Conservation (phyloP, 2,797 vertebrate species). For the Nyctibius grandis region DNA sequence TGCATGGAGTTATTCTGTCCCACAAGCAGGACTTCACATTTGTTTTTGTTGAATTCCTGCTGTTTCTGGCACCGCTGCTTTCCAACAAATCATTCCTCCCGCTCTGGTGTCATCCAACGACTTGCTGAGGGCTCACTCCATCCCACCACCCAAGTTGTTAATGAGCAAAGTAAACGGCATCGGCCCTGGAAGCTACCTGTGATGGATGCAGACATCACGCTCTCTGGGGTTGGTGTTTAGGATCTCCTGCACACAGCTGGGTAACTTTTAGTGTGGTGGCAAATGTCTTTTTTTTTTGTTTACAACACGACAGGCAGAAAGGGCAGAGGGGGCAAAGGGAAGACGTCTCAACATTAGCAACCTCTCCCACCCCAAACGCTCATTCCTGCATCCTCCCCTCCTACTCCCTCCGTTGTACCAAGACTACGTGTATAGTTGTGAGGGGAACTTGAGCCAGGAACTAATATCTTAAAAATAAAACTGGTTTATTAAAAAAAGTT, state of each 20-base stretch:
- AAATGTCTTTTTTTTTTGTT: neutral
- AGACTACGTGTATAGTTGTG: fast-evolving
- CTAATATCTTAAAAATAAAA: constrained; percentile 26
- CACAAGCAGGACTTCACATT: neutral
- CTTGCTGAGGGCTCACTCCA: neutral
- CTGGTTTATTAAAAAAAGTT: neutral
- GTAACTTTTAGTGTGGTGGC: neutral
- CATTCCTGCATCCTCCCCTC: neutral
- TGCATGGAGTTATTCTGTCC: neutral
- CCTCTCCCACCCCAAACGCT: neutral
- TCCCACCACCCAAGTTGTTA: neutral
- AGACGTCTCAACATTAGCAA: neutral
- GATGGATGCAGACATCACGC: neutral
- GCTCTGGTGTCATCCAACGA: neutral
- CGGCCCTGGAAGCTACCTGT: neutral
- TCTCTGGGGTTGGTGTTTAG: neutral
- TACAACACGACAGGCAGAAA: neutral
- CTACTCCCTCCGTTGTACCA: neutral
- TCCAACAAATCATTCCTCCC: neutral
- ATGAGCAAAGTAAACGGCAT: neutral
- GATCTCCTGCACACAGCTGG: neutral
- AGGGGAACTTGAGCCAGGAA: constrained; percentile 28
- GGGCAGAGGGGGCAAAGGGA: neutral
- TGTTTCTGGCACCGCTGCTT: neutral
- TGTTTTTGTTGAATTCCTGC: neutral